Evolutionary conservation across 2,888 invertebrate species (phyloP).

Genomic region (Watsonalla cultraria): DNA sequence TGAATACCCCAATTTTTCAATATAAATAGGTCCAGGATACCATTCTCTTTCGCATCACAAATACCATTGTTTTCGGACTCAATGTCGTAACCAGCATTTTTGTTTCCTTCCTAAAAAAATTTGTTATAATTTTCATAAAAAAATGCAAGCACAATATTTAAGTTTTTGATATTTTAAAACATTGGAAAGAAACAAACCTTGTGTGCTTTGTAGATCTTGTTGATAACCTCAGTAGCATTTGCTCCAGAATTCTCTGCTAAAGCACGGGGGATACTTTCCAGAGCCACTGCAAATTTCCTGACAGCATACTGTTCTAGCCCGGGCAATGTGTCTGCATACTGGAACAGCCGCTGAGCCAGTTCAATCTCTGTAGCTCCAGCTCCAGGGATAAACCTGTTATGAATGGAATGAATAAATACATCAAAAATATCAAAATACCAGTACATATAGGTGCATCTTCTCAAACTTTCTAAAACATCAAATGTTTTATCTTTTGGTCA

Average conservation of each 20-base stretch:
- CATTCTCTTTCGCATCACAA: slow-evolving; percentile 86
- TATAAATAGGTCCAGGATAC: slow-evolving; percentile 89
- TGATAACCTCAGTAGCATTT: slow-evolving; percentile 90
- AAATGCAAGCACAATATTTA: background rate
- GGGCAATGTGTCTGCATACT: slow-evolving; percentile 93
- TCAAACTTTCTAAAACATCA: too few relatives aligned
- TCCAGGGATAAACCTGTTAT: slow-evolving; percentile 87
- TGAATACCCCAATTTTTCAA: slow-evolving; percentile 96
- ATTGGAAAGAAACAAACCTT: slow-evolving; percentile 64
- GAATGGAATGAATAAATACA: background rate
- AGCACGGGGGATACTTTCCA: slow-evolving; percentile 94
- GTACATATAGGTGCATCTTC: background rate
- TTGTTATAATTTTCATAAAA: background rate
- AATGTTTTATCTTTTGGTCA: background rate
- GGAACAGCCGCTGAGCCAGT: slow-evolving; percentile 90
- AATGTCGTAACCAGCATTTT: slow-evolving; percentile 91
- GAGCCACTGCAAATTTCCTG: slow-evolving; percentile 92
- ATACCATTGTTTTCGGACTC: slow-evolving; percentile 85
- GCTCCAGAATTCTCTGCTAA: slow-evolving; percentile 97
- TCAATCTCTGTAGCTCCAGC: slow-evolving; percentile 98
- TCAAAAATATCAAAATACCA: too few relatives aligned
- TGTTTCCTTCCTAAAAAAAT: slow-evolving; percentile 83
- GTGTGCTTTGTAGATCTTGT: slow-evolving; percentile 95
- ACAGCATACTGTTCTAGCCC: slow-evolving; percentile 98
- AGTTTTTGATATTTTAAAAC: too few relatives aligned